A percentile compares a stretch with the other conserved stretches of the same genome.
These are phyloP conservation scores for Felis chaus DNA, from an alignment of 2,113 vertebrate species.

Conservation along the genomic window DNA sequence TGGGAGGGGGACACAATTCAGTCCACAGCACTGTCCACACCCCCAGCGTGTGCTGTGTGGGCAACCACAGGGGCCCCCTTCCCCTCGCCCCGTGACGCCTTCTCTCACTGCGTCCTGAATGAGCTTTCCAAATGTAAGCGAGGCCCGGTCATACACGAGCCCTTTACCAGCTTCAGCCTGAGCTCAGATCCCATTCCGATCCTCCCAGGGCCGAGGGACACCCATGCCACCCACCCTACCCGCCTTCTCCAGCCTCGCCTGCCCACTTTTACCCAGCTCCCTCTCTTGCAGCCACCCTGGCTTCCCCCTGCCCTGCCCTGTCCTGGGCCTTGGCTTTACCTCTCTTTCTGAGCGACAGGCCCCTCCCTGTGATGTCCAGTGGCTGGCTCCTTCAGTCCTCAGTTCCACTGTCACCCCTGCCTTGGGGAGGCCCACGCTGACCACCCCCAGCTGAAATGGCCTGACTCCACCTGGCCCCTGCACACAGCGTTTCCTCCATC, in stretches of 20 bases:
- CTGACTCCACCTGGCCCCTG: background rate
- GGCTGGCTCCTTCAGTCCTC: background rate
- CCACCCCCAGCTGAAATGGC: background rate
- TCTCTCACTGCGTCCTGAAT: background rate
- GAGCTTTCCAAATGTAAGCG: background rate
- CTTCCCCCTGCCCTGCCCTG: background rate
- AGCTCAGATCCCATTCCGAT: background rate
- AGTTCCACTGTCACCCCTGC: fast-evolving
- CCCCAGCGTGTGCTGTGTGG: background rate
- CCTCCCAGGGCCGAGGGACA: background rate
- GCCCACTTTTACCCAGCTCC: background rate
- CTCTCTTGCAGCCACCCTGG: background rate
- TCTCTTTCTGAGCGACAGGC: fast-evolving
- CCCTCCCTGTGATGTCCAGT: background rate
- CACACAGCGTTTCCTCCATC: background rate
- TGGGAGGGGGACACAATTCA: background rate
- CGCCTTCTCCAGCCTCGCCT: background rate
- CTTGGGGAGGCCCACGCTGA: background rate
- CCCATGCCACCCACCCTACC: fast-evolving
- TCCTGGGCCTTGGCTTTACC: background rate
- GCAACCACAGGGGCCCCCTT: no score
- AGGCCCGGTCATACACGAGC: background rate
- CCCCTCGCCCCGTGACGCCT: fast-evolving
- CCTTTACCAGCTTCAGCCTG: background rate
- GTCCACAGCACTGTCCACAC: background rate